A percentile compares a stretch with the other conserved stretches of the same genome.
Evolutionary conservation across 2,113 vertebrate species (phyloP).

Genomic region (Caloenas nicobarica): DNA sequence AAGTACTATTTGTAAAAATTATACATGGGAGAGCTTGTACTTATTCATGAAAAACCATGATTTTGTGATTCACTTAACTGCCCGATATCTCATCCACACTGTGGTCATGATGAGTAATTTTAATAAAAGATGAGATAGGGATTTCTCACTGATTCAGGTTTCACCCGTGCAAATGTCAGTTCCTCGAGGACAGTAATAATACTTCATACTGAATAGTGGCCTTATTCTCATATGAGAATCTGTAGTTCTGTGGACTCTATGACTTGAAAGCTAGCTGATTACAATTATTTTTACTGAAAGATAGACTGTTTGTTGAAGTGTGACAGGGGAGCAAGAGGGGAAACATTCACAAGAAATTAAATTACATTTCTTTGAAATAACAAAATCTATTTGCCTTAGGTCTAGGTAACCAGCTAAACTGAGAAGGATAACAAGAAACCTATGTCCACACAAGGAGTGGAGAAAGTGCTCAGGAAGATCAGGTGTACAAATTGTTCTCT

Average conservation of each 20-base stretch:
- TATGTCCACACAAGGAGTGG: background rate
- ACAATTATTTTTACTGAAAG: background rate
- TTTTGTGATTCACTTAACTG: background rate
- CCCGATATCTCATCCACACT: background rate
- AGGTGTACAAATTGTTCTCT: background rate
- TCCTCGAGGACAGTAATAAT: conserved; percentile 35
- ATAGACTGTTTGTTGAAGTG: background rate
- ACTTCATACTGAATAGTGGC: background rate
- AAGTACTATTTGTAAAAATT: background rate
- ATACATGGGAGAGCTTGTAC: background rate
- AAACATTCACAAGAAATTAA: background rate
- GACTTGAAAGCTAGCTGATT: background rate
- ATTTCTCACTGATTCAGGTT: background rate
- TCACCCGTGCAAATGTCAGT: conserved; percentile 16
- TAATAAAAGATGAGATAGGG: conserved; percentile 28
- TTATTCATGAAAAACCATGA: background rate
- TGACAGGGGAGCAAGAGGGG: background rate
- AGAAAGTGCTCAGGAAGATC: background rate
- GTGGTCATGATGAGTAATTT: background rate
- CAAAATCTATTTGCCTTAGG: background rate
- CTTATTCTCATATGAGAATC: conserved; percentile 10
- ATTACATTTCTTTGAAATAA: background rate
- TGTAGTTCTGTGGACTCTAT: background rate
- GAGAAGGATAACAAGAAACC: background rate
- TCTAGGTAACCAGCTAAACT: background rate